These are phyloP conservation scores for Drosophila neocordata DNA, from an alignment of 1,140 invertebrate species.

Conservation along the genomic window DNA sequence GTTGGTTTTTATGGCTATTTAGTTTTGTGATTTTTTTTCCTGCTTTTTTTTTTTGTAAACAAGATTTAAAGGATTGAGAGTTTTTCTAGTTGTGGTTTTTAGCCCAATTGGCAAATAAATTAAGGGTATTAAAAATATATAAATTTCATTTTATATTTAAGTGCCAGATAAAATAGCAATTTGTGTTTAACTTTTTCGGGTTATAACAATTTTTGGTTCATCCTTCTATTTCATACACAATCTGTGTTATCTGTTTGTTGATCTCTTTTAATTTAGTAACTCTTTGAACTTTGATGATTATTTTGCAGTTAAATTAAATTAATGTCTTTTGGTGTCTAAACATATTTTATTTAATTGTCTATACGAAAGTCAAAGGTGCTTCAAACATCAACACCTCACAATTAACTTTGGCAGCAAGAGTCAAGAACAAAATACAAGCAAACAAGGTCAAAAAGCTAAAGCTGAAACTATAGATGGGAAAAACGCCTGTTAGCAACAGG, in stretches of 20 bases:
- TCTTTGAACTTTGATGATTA: slow-evolving; percentile 2
- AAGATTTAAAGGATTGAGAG: slow-evolving; percentile 49
- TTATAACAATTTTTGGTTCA: not conserved
- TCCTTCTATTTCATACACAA: not conserved
- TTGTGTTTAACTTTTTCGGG: not conserved
- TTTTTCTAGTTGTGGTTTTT: slow-evolving; percentile 34
- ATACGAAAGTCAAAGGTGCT: slow-evolving; percentile 50
- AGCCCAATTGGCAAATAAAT: slow-evolving; percentile 62
- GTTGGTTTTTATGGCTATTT: slow-evolving; percentile 73
- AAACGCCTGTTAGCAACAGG: slow-evolving; percentile 52
- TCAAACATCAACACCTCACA: slow-evolving; percentile 73
- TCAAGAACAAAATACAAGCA: slow-evolving; percentile 53
- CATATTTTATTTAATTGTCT: slow-evolving; percentile 64
- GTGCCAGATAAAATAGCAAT: slow-evolving; percentile 12
- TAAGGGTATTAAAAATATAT: slow-evolving; percentile 45
- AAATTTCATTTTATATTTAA: slow-evolving; percentile 24
- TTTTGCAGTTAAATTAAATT: slow-evolving; percentile 61
- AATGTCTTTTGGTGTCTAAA: slow-evolving; percentile 71
- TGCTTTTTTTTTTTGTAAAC: slow-evolving; percentile 13
- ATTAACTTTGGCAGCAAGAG: slow-evolving; percentile 53
- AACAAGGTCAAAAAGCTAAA: slow-evolving; percentile 48
- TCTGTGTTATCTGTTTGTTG: not conserved
- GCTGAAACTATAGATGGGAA: slow-evolving; percentile 50
- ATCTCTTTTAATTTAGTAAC: not conserved
- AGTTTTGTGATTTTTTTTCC: slow-evolving; percentile 52